phyloP scores from a whole-genome alignment of 1,140 invertebrate species.

The Asbolus verrucosus region DNA sequence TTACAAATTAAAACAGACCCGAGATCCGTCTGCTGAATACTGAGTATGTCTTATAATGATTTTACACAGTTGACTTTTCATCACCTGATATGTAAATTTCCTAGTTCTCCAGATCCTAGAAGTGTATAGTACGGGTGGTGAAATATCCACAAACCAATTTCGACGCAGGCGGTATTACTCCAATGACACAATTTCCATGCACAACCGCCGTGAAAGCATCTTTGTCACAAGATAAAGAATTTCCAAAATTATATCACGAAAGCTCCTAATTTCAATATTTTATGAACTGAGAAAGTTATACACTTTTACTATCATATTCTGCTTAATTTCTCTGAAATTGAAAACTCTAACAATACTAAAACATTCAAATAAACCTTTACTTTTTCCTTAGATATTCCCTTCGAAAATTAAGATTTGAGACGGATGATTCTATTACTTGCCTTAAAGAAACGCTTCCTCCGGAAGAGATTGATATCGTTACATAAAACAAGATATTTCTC shows the following conservation, averaged over 20 bases:
- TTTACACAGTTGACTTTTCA: conserved; percentile 38
- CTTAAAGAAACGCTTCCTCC: conserved; percentile 20
- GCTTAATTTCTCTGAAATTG: too few relatives aligned
- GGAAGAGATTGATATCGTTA: conserved; percentile 35
- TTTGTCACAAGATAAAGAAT: conserved; percentile 31
- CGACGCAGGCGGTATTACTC: conserved; percentile 15
- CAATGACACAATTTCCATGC: conserved; percentile 36
- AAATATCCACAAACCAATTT: conserved; percentile 33
- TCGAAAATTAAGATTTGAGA: conserved; percentile 35
- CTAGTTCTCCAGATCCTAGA: conserved; percentile 29
- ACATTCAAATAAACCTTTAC: conserved; percentile 20
- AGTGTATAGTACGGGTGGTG: conserved; percentile 15
- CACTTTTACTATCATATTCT: too few relatives aligned
- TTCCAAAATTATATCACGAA: conserved; percentile 24
- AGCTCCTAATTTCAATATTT: conserved; percentile 37
- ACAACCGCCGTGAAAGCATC: conserved; percentile 24
- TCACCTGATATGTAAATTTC: conserved; percentile 37
- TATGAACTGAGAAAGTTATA: conserved; percentile 22
- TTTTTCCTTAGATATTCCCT: conserved; percentile 12
- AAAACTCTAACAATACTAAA: too few relatives aligned
- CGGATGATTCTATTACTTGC: conserved; percentile 31
- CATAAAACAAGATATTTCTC: conserved; percentile 28
- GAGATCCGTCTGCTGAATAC: conserved; percentile 18
- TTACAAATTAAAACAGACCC: conserved; percentile 23
- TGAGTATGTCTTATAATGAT: conserved; percentile 38